phyloP scores from a whole-genome alignment of 2,113 vertebrate genomes.

The Donacobius atricapilla region DNA sequence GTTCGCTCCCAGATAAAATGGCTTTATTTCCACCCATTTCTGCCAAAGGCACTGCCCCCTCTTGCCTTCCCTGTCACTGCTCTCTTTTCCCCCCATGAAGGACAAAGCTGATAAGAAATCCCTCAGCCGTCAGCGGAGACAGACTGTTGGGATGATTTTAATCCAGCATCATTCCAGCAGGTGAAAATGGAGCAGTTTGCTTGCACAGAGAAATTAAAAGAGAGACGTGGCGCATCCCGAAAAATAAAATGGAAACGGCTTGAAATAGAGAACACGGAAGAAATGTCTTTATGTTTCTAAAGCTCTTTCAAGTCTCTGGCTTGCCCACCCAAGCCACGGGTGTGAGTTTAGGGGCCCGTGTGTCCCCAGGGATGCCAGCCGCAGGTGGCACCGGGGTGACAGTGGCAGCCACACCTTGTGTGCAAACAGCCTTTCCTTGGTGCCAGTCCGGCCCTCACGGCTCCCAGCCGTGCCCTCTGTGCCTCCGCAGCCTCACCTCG shows the following conservation, averaged over 20 bases:
- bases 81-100: background rate
- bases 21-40: background rate
- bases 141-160: background rate
- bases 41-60: background rate
- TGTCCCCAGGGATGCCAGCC: background rate
- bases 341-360: rapidly evolving
- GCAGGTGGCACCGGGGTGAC: rapidly evolving
- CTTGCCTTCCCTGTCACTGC: background rate
- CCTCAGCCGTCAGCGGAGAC: background rate
- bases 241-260: background rate
- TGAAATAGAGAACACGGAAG: background rate
- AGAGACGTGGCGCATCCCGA: background rate
- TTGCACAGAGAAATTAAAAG: background rate
- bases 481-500: background rate
- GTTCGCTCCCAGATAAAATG: background rate
- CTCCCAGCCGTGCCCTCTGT: background rate
- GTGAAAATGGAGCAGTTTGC: background rate
- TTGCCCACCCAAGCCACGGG: background rate
- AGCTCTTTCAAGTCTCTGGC: background rate
- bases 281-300: background rate
- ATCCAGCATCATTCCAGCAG: background rate
- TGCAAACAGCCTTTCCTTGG: background rate
- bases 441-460: rapidly evolving
- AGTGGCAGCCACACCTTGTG: background rate
- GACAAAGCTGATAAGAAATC: background rate